Base-by-base conservation (phyloP, 2,888 invertebrate genomes). In the Agonopterix heracliana region DNA sequence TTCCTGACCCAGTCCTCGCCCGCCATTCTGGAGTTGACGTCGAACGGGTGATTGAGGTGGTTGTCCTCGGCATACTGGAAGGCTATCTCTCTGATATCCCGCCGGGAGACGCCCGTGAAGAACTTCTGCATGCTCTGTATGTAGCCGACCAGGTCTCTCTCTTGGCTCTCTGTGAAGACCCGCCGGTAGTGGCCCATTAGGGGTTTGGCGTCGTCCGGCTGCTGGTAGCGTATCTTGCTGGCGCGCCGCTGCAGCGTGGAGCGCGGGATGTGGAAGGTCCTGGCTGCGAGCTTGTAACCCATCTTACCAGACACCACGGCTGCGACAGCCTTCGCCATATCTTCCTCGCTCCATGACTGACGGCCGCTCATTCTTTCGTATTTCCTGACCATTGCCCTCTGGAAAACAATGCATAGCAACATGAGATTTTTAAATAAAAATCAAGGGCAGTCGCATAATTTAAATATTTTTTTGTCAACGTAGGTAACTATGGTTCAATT, bases 311-410 rank as follows among this genome's bases (percentile, higher is more conserved):
- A 84, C 8, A 88, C 85, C 14, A 88, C 88, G 47, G 88, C 87
- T 14, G 81, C 85, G n/a, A 88, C 88, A 12, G 88, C 88, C 59
- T 76, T 81, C 45, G 88, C 86, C 88, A 88, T 88, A 51, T 88
- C 88, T 55, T 85, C 85, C 60, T 88, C 88, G 56, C 74, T 88
- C 88, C 88, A 88, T 54, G 86, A 81, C 75, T 87, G 88, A 54
- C 88, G 82, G 53, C 88, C 88, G 61, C 86, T 87, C 78, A 87
- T 81, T 66, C 88, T 85, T 66, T 88, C 88, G 81, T 88, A 88
- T 73, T 84, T 86, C 59, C 88, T 78, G 64, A 88, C 88, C 88
- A 88, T 88, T 73, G 65, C 78, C 67, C 59, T 75, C 86, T 87
- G 85, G 47, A 81, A 86, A 54, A 43, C 51, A 12, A 41, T 13